These are phyloP conservation scores for Perognathus longimembris DNA, from an alignment of 2,113 vertebrate genomes.

Conservation along the genomic window DNA sequence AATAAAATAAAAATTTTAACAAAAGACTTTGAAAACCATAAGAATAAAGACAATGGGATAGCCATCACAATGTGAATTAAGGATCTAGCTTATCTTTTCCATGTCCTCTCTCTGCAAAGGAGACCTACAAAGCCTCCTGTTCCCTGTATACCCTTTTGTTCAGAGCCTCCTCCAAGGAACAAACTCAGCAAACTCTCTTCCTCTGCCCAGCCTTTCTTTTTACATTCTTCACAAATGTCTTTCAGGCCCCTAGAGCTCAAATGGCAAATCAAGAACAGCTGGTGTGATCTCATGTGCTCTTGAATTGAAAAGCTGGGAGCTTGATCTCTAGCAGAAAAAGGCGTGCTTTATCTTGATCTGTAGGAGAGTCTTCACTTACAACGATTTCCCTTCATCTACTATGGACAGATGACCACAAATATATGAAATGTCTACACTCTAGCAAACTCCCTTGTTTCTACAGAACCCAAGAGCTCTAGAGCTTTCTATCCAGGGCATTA, in stretches of 20 bases:
- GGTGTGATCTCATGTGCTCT: background rate
- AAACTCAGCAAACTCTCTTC: background rate
- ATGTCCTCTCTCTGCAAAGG: background rate
- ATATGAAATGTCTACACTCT: background rate
- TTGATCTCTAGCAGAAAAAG: background rate
- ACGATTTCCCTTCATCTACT: background rate
- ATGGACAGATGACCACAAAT: background rate
- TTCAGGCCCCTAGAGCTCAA: background rate
- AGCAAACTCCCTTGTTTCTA: background rate
- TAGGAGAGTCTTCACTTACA: background rate
- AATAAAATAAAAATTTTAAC: background rate
- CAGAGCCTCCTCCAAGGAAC: too few species aligned
- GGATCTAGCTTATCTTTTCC: background rate
- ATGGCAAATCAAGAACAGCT: background rate
- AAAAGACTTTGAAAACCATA: background rate
- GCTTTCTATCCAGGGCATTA: background rate
- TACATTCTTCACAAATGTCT: background rate
- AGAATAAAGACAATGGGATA: slow-evolving; percentile 6
- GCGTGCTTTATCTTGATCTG: background rate
- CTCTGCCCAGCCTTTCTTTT: background rate
- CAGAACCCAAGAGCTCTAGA: background rate
- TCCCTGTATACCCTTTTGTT: background rate
- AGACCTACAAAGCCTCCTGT: background rate
- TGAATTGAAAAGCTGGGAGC: background rate
- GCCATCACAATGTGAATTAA: background rate